These are phyloP conservation scores for Ecliptopera silaceata DNA, from an alignment of 2,888 invertebrate genomes.

Conservation along the genomic window DNA sequence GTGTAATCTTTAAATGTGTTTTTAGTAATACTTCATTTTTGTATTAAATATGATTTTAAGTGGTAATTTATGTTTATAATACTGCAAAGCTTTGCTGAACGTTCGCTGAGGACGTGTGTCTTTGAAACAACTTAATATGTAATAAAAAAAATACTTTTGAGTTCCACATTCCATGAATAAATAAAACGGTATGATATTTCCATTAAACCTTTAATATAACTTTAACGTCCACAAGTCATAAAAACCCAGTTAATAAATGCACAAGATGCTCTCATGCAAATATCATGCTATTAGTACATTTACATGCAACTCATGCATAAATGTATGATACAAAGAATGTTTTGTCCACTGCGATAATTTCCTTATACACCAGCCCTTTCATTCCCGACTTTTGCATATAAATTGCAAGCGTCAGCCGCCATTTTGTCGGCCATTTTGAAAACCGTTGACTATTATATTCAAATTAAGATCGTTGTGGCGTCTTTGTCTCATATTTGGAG, in stretches of 20 bases:
- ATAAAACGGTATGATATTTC: no score
- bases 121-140: no score
- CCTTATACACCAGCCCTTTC: conserved; percentile 38
- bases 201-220: neutral
- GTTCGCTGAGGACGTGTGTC: no score
- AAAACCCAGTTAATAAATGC: conserved; percentile 14
- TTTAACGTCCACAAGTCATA: neutral
- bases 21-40: no score
- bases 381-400: conserved; percentile 57
- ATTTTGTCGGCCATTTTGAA: conserved; percentile 50
- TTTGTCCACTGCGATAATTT: conserved; percentile 41
- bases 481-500: conserved; percentile 35
- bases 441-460: conserved; percentile 72
- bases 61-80: no score
- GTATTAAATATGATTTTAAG: no score
- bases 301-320: conserved; percentile 34
- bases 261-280: conserved; percentile 18
- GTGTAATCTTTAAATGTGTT: no score
- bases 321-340: conserved; percentile 34
- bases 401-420: conserved; percentile 51
- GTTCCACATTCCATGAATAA: no score
- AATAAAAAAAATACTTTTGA: no score
- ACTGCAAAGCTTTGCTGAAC: no score
- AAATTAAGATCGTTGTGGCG: conserved; percentile 54
- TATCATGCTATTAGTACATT: conserved; percentile 23